Conservation (phyloP, 35 echinoderm and acorn worm species). For the Acanthaster planci region DNA sequence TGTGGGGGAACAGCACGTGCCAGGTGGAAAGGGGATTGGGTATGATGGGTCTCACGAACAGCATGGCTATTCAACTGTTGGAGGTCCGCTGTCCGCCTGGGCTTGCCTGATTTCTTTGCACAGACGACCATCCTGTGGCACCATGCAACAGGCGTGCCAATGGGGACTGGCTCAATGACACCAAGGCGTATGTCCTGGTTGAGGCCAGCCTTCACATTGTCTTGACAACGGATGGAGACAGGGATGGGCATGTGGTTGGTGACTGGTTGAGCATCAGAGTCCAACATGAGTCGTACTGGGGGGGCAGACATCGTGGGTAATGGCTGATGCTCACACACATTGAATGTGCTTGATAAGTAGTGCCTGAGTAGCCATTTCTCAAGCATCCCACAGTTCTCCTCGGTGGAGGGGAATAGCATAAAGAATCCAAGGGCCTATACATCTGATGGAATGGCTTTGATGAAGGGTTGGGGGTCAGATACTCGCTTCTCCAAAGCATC, state of each 20-base stretch:
- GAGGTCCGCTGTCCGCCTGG: conserved; percentile 47
- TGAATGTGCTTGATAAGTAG: conserved; percentile 58
- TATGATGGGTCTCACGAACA: conserved; percentile 52
- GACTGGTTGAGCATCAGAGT: conserved; percentile 30
- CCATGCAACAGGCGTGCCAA: conserved; percentile 55
- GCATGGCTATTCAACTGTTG: conserved; percentile 39
- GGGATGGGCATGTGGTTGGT: conserved; percentile 48
- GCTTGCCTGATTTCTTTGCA: conserved; percentile 54
- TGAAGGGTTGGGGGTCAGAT: conserved; percentile 28
- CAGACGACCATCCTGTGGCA: conserved; percentile 61
- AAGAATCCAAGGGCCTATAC: neutral
- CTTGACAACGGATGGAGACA: conserved; percentile 43
- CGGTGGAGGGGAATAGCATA: neutral
- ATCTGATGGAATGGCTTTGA: conserved; percentile 6
- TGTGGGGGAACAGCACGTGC: conserved; percentile 35
- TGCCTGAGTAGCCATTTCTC: conserved; percentile 35
- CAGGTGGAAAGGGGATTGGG: conserved; percentile 39
- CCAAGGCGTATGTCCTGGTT: conserved; percentile 48
- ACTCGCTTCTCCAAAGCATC: conserved; percentile 37
- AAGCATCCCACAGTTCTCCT: conserved; percentile 33
- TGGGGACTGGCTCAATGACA: conserved; percentile 58
- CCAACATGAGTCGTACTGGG: conserved; percentile 49
- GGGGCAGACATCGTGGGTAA: conserved; percentile 50
- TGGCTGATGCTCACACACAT: conserved; percentile 46
- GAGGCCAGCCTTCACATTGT: conserved; percentile 63